Conservation (phyloP, 2,888 invertebrate species). For the Eupithecia centaureata region DNA sequence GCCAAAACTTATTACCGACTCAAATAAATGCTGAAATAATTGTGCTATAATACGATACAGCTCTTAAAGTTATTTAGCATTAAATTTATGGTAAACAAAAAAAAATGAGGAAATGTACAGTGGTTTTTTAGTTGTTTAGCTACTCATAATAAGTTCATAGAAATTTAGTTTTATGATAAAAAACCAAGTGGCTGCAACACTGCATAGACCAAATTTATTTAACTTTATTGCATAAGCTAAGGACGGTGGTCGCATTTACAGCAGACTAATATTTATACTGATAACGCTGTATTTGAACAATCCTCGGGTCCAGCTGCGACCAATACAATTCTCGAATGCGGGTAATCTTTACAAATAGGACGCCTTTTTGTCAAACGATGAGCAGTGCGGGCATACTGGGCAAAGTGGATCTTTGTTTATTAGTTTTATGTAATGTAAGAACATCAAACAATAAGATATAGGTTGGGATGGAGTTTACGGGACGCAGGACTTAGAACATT, state of each 20-base stretch:
- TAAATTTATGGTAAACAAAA: too few species aligned
- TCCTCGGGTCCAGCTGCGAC: slow-evolving; percentile 24
- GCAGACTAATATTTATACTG: not conserved
- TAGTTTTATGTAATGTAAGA: not conserved
- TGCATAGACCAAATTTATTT: not conserved
- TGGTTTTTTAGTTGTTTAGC: too few species aligned
- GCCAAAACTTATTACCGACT: not conserved
- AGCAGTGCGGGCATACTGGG: slow-evolving; percentile 32
- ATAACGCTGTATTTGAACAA: not conserved
- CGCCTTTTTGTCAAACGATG: slow-evolving; percentile 37
- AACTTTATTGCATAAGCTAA: not conserved
- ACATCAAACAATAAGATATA: too few species aligned
- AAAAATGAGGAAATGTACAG: too few species aligned
- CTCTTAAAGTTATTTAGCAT: too few species aligned
- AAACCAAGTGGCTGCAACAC: too few species aligned
- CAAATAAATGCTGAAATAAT: not conserved
- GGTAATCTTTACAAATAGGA: slow-evolving; percentile 43
- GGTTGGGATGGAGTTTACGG: too few species aligned
- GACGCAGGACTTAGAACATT: too few species aligned
- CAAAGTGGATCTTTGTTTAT: slow-evolving; percentile 17
- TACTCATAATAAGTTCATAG: too few species aligned
- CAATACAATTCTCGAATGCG: slow-evolving; percentile 32
- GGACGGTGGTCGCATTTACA: not conserved
- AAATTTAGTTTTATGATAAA: too few species aligned
- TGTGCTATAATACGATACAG: not conserved